These are phyloP conservation scores for Onychostoma macrolepis DNA, from an alignment of 2,113 vertebrate species.

Conservation along the genomic window DNA sequence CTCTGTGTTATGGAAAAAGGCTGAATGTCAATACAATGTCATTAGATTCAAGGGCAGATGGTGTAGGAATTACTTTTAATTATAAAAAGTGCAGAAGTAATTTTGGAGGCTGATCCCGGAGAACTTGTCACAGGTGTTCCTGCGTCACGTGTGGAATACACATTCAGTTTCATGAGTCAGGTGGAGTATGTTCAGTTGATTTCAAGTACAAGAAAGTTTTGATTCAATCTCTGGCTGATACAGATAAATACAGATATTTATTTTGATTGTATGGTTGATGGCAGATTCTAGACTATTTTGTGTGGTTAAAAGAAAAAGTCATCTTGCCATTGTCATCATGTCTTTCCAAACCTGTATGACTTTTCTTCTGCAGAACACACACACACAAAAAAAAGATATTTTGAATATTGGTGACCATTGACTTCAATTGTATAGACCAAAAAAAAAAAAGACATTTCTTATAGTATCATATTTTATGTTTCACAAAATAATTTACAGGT, in stretches of 20 bases:
- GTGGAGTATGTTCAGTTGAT: neutral
- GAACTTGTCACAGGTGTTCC: conserved; percentile 6
- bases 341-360: too few relatives aligned
- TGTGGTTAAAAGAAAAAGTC: too few relatives aligned
- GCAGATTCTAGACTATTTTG: neutral
- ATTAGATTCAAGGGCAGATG: conserved; percentile 54
- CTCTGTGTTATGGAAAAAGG: conserved; percentile 21
- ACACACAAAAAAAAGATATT: too few relatives aligned
- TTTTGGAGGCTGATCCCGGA: conserved; percentile 39
- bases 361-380: too few relatives aligned
- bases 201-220: neutral
- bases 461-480: too few relatives aligned
- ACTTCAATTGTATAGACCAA: too few relatives aligned
- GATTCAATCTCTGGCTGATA: neutral
- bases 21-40: conserved; percentile 57
- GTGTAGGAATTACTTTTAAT: conserved; percentile 54
- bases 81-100: conserved; percentile 50
- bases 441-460: too few relatives aligned
- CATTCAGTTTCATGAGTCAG: neutral
- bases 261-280: neutral
- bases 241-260: neutral
- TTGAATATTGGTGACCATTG: too few relatives aligned
- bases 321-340: neutral
- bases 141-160: neutral
- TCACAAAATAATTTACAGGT: too few relatives aligned